Conservation (phyloP, 2,797 vertebrate genomes). For the Enteromius radiatus region DNA sequence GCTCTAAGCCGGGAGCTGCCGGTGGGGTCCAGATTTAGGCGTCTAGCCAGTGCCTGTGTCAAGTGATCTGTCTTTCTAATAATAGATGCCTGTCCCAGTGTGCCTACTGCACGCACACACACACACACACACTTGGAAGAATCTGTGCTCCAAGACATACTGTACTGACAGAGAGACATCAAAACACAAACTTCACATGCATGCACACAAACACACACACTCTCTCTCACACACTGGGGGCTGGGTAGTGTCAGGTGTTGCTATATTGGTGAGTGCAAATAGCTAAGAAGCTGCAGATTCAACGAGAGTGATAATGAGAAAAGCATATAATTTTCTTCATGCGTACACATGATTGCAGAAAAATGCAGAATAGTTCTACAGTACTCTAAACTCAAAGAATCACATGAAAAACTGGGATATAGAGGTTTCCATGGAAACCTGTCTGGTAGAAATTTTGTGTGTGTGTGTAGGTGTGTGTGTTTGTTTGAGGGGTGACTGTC, state of each 20-base stretch:
- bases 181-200: conserved; percentile 24
- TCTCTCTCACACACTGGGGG: conserved; percentile 23
- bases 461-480: conserved; percentile 35
- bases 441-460: conserved; percentile 56
- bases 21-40: conserved; percentile 58
- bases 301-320: conserved; percentile 55
- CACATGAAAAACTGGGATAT: conserved; percentile 52
- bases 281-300: conserved; percentile 50
- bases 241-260: conserved; percentile 55
- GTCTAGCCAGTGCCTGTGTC: conserved; percentile 55
- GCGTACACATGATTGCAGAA: background rate
- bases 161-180: conserved; percentile 55
- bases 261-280: conserved; percentile 61
- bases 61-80: conserved; percentile 63
- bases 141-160: conserved; percentile 56
- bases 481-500: conserved; percentile 58
- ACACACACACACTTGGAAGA: conserved; percentile 35
- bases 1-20: conserved; percentile 47
- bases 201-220: conserved; percentile 15
- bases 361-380: conserved; percentile 35
- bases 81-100: conserved; percentile 58
- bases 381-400: conserved; percentile 52
- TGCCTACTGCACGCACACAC: conserved; percentile 38
- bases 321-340: conserved; percentile 45
- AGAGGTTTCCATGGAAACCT: conserved; percentile 65